phyloP scores from a whole-genome alignment of 2,888 invertebrate genomes.

The Diarsia brunnea region DNA sequence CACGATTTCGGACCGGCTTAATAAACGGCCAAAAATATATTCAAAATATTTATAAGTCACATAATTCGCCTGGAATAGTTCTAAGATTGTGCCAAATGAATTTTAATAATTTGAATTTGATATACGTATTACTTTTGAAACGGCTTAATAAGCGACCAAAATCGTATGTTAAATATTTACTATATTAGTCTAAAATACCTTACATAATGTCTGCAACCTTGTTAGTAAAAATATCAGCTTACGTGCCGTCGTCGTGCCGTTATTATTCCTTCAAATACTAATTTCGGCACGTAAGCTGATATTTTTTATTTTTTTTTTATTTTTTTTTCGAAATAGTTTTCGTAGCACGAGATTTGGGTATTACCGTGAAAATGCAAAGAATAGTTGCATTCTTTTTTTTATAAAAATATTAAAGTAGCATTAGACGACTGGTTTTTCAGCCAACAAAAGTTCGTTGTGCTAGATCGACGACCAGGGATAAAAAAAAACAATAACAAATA shows the following conservation, averaged over 20 bases:
- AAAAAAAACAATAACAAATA: not conserved
- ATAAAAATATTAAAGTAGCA: not conserved
- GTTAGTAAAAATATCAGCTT: not conserved
- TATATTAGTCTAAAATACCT: not conserved
- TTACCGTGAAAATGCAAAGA: not conserved
- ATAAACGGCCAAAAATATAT: slow-evolving; percentile 31
- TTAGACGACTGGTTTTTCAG: not conserved
- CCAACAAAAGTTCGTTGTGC: not conserved
- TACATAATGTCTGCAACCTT: not conserved
- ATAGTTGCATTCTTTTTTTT: not conserved
- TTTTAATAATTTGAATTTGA: not conserved
- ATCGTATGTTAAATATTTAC: not conserved
- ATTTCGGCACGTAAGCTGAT: too few species aligned
- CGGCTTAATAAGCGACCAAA: not conserved
- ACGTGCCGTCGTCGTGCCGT: too few species aligned
- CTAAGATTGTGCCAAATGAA: not conserved
- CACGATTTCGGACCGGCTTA: slow-evolving; percentile 59
- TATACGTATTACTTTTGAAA: not conserved
- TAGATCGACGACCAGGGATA: not conserved
- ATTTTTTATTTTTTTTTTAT: too few species aligned
- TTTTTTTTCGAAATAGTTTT: too few species aligned
- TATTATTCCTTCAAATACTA: too few species aligned
- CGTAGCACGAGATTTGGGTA: too few species aligned
- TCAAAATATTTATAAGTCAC: not conserved
- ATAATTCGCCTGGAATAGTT: not conserved